phyloP scores from a whole-genome alignment of 2,888 invertebrate genomes.

The Acronicta psi region DNA sequence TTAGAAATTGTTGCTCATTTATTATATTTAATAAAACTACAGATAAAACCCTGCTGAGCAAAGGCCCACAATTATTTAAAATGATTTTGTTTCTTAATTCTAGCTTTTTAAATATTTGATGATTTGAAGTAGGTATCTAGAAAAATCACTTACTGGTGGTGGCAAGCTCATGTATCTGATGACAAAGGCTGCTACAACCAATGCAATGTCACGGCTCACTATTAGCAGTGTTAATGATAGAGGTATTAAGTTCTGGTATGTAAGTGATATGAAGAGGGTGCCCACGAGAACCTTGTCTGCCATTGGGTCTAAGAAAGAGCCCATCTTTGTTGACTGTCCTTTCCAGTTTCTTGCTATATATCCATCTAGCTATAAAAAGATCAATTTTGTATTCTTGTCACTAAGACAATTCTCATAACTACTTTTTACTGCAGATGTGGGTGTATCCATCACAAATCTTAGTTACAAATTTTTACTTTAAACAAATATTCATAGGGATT shows the following conservation, averaged over 20 bases:
- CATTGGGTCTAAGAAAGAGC: slow-evolving; percentile 98
- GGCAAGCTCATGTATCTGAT: slow-evolving; percentile 97
- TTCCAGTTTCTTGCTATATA: slow-evolving; percentile 98
- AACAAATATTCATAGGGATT: no score
- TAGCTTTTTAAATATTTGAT: background rate
- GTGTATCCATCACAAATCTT: no score
- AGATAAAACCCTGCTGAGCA: no score
- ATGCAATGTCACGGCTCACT: slow-evolving; percentile 93
- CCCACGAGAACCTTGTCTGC: slow-evolving; percentile 98
- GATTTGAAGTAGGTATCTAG: background rate
- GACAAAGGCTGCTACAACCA: slow-evolving; percentile 95
- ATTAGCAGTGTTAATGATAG: slow-evolving; percentile 94
- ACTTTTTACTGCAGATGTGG: no score
- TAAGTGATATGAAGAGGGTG: slow-evolving; percentile 95
- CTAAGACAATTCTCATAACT: no score
- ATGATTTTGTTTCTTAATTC: no score
- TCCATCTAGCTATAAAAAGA: slow-evolving; percentile 93
- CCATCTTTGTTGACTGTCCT: slow-evolving; percentile 97
- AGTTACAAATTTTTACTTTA: no score
- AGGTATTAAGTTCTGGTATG: slow-evolving; percentile 96
- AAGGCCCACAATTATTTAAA: no score
- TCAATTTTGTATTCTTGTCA: background rate
- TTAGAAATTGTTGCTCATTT: no score
- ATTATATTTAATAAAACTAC: no score
- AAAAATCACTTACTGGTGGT: slow-evolving; percentile 92